Evolutionary conservation across 1,140 invertebrate genomes (phyloP), one percentile per base, ranked within the genome.

Genomic region (Nephila pilipes): DNA sequence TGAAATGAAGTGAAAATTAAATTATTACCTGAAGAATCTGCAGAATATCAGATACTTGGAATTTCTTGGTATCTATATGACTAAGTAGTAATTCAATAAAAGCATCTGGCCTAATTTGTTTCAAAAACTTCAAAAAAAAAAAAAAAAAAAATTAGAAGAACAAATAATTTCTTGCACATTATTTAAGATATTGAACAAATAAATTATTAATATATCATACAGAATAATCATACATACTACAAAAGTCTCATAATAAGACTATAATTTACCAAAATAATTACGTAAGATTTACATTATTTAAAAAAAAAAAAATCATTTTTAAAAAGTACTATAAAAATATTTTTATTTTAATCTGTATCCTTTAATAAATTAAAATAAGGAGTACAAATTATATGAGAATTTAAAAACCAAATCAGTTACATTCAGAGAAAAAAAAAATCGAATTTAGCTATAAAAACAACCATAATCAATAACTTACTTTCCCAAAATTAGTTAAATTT

Each of bases 21-120:
- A 90, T 29, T 22, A 10, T 88, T 92, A 94, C 94, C 36, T 94
- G 89, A 16, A 94, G 75, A 25, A 94, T 55, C n/a, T 69, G 54
- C 29, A 94, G 10, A 63, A 90, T 38, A 20, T 83, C 75, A 63
- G 85, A 16, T 16, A 90, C 36, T 32, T 80, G 58, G n/a, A 92
- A 57, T 57, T n/a, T 38, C 18, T 90, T 90, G 14, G 85, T 55
- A 58, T 63, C 83, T n/a, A 94, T 38, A 57, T 91, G 57, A 60
- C 3, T 83, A 20, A 94, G 29, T 2, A 92, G 46, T 22, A 93
- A 69, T 87, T 94, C 94, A 20, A 94, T 46, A 58, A 94, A 94
- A 16, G 89, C 93, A 88, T 94, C 93, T 14, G 93, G 93, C 32
- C 93, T 46, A 3, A 12, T 69, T 63, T 92, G 69, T 57, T 88